These are phyloP conservation scores for Tamandua tetradactyla DNA, from an alignment of 2,797 vertebrate species.

Conservation along the genomic window DNA sequence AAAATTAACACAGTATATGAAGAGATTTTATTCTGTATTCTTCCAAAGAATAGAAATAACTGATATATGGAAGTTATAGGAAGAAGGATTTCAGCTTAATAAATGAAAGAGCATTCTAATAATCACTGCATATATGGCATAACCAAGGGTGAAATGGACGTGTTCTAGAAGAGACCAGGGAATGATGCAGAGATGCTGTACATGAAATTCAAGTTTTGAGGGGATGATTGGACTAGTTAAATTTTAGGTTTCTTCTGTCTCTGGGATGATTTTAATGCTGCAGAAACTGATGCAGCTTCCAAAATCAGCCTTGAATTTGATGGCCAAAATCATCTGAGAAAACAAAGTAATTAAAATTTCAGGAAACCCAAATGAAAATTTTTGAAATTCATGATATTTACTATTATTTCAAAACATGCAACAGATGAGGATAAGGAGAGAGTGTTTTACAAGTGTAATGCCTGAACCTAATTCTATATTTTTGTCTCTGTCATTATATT, in stretches of 20 bases:
- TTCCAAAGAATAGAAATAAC: not conserved
- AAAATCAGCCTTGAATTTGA: not conserved
- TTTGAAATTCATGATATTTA: not conserved
- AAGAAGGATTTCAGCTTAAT: not conserved
- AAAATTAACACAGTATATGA: not conserved
- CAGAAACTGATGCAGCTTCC: not conserved
- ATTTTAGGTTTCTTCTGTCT: not conserved
- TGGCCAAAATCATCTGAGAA: not conserved
- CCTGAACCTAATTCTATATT: not conserved
- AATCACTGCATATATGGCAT: not conserved
- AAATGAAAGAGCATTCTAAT: not conserved
- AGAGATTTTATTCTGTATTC: not conserved
- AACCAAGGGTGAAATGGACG: not conserved
- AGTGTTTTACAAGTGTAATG: not conserved
- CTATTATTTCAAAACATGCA: constrained; percentile 2
- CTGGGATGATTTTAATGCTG: not conserved
- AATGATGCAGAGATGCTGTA: not conserved
- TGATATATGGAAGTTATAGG: not conserved
- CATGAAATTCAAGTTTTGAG: not conserved
- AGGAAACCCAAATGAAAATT: not conserved
- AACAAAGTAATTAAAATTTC: constrained; percentile 27
- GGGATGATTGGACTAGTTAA: not conserved
- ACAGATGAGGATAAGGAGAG: not conserved
- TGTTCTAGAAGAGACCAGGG: too few relatives aligned
- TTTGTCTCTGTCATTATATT: not conserved